Evolutionary conservation across 2,888 invertebrate species (phyloP).

Genomic region (Pimpla rufipes): DNA sequence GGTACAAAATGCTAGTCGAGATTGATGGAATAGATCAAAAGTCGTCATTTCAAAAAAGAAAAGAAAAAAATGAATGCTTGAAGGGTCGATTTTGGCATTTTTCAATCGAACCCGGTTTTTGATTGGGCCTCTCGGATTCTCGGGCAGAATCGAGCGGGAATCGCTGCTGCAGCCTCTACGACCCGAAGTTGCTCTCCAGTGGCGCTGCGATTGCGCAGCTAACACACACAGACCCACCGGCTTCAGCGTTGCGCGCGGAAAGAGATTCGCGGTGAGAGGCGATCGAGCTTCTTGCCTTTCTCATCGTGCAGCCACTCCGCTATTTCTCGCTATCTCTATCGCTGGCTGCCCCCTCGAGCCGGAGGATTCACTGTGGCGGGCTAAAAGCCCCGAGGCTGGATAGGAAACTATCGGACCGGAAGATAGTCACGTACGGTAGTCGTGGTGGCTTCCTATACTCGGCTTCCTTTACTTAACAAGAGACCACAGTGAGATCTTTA

Average conservation of each 20-base stretch:
- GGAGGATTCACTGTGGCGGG: conserved; percentile 5
- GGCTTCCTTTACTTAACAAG: conserved; percentile 16
- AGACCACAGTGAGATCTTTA: conserved; percentile 15
- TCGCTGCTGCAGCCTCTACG: conserved; percentile 28
- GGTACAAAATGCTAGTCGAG: no score
- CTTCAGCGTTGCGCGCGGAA: conserved; percentile 14
- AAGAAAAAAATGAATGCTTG: no score
- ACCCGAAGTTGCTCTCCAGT: conserved; percentile 24
- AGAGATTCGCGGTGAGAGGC: conserved; percentile 22
- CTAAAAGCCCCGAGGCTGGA: conserved; percentile 23
- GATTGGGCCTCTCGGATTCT: conserved; percentile 41
- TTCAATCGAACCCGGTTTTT: no score
- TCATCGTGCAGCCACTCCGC: conserved; percentile 6
- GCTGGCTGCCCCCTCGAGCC: neutral
- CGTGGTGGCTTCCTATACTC: neutral
- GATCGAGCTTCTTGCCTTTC: conserved; percentile 30
- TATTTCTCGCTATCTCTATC: conserved; percentile 9
- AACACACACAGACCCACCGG: neutral
- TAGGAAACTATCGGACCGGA: conserved; percentile 49
- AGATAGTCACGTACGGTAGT: conserved; percentile 41
- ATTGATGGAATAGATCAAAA: no score
- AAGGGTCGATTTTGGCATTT: no score
- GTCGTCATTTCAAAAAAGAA: no score
- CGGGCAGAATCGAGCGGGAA: conserved; percentile 7
- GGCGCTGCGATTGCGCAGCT: conserved; percentile 12